Conservation (phyloP, 2,113 vertebrate genomes). For the Oryctolagus cuniculus region DNA sequence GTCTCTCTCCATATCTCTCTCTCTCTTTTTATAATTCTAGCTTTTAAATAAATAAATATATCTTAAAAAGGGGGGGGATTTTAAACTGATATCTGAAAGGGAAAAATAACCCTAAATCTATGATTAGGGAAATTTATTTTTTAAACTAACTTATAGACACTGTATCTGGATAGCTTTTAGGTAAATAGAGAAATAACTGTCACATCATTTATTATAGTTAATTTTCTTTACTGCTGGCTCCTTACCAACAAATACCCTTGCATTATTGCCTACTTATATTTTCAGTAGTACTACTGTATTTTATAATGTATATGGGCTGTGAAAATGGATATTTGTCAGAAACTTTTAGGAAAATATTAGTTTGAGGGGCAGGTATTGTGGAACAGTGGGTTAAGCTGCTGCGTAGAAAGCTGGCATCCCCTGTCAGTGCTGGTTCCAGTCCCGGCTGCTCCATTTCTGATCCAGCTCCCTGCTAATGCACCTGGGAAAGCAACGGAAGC, state of each 20-base stretch:
- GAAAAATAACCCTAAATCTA: background rate
- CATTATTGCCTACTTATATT: background rate
- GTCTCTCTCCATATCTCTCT: no score
- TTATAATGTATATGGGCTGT: background rate
- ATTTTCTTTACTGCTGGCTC: background rate
- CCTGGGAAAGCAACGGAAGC: no score
- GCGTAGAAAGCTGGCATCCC: no score
- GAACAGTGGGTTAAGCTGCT: no score
- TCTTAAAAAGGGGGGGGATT: background rate
- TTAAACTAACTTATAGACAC: background rate
- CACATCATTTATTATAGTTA: background rate
- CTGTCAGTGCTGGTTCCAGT: no score
- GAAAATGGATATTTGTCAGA: background rate
- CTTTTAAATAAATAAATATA: no score
- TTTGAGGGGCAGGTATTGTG: no score
- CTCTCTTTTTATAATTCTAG: no score
- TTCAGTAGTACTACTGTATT: background rate
- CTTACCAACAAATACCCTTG: background rate
- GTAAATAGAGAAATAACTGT: background rate
- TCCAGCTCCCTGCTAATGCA: no score
- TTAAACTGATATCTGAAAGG: background rate
- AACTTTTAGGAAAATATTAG: background rate
- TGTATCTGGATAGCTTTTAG: background rate
- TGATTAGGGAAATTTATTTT: background rate
- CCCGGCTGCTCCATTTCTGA: no score